A percentile compares a stretch with the other conserved stretches of the same genome.
These are phyloP conservation scores for Corynorhinus townsendii DNA, from an alignment of 2,113 vertebrate species.

Conservation along the genomic window DNA sequence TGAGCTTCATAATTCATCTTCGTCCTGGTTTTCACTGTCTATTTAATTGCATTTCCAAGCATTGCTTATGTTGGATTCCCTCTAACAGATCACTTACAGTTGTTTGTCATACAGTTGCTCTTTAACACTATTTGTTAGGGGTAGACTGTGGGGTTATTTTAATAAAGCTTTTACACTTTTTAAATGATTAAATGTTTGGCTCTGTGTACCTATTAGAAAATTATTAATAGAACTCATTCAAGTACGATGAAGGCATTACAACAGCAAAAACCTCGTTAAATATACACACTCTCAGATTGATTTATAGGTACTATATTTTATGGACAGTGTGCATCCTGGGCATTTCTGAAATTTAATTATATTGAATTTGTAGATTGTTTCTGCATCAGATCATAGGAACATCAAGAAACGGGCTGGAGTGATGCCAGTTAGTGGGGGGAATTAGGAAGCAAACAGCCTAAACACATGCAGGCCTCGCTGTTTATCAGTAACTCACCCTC, in stretches of 20 bases:
- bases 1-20: fast-evolving
- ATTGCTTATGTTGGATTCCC: neutral
- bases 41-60: neutral
- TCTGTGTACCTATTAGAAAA: neutral
- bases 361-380: neutral
- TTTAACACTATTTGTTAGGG: neutral
- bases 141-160: neutral
- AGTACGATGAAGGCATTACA: neutral
- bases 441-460: neutral
- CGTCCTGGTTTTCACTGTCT: neutral
- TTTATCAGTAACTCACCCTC: neutral
- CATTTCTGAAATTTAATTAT: neutral
- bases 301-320: no score
- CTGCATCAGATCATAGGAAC: neutral
- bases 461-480: fast-evolving
- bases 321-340: neutral
- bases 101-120: neutral
- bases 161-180: neutral
- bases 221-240: neutral
- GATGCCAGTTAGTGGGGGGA: neutral
- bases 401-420: neutral
- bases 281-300: neutral
- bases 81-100: neutral
- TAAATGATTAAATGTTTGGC: conserved; percentile 16
- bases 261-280: neutral